These are phyloP conservation scores for Chaetura pelagica DNA, from an alignment of 2,113 vertebrate genomes.

Conservation along the genomic window DNA sequence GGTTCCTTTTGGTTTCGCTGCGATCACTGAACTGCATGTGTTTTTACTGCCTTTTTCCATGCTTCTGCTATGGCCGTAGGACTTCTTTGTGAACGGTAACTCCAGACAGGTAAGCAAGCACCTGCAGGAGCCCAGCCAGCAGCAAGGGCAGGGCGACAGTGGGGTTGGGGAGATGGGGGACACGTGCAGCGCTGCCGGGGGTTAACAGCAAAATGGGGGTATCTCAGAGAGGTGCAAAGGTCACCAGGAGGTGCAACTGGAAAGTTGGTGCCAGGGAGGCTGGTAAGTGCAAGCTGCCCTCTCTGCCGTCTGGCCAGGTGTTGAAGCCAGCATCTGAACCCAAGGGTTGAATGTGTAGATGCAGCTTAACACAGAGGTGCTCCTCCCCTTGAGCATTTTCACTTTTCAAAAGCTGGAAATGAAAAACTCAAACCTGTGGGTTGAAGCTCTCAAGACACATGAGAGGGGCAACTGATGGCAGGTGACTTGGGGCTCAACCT, in stretches of 20 bases:
- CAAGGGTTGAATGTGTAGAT: not conserved
- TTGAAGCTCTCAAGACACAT: not conserved
- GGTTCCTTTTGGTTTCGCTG: slow-evolving; percentile 72
- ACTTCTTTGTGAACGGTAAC: slow-evolving; percentile 98
- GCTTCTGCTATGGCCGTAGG: slow-evolving; percentile 97
- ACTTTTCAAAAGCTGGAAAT: not conserved
- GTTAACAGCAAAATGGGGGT: rapidly evolving
- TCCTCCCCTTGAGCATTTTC: not conserved
- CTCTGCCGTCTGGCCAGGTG: not conserved
- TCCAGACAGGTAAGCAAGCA: slow-evolving; percentile 95
- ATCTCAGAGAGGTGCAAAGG: not conserved
- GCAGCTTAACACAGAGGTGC: not conserved
- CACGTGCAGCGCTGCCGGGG: rapidly evolving
- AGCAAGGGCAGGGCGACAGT: not conserved
- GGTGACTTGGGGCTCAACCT: not conserved
- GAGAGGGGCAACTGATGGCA: not conserved
- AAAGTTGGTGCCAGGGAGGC: slow-evolving; percentile 55
- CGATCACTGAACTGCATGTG: slow-evolving; percentile 87
- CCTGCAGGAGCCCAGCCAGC: not conserved
- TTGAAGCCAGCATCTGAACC: not conserved
- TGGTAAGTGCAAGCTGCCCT: slow-evolving; percentile 79
- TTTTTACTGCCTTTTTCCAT: slow-evolving; percentile 91
- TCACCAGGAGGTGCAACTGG: not conserved
- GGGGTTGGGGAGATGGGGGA: not conserved
- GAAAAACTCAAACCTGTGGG: rapidly evolving